phyloP scores from a whole-genome alignment of 2,888 invertebrate species.

The Acanthosepion lycidas region DNA sequence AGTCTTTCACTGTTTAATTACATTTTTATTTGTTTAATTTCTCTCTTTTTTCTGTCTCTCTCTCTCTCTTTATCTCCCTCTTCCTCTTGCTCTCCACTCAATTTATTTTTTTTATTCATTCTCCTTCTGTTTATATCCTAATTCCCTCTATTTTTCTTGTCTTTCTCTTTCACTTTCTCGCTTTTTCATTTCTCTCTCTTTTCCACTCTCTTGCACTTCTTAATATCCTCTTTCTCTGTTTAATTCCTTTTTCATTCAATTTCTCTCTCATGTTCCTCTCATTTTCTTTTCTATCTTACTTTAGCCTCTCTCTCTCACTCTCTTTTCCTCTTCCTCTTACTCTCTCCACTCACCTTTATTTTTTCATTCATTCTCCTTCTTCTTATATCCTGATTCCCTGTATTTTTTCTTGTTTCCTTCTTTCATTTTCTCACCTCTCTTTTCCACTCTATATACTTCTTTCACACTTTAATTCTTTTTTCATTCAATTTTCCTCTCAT shows the following conservation, averaged over 20 bases:
- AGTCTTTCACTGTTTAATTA: background rate
- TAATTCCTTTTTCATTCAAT: background rate
- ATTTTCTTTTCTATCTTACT: background rate
- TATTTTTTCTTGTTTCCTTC: background rate
- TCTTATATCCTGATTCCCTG: background rate
- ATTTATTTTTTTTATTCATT: background rate
- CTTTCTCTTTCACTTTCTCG: background rate
- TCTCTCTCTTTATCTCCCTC: background rate
- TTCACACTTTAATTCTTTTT: background rate
- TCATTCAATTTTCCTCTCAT: background rate
- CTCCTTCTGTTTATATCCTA: background rate
- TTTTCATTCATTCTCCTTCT: background rate
- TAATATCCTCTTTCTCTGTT: background rate
- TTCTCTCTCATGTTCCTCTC: background rate
- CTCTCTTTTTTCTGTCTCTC: background rate
- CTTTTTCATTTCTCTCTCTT: too few relatives aligned
- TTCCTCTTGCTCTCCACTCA: background rate
- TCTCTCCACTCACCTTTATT: background rate
- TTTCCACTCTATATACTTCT: background rate
- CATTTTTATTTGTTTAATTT: background rate
- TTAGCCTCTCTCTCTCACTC: background rate
- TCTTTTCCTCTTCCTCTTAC: background rate
- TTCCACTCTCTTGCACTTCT: background rate
- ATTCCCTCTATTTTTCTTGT: background rate
- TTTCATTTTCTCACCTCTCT: background rate